Evolutionary conservation across 2,797 vertebrate genomes (phyloP).

Genomic region (Tachyglossus aculeatus): DNA sequence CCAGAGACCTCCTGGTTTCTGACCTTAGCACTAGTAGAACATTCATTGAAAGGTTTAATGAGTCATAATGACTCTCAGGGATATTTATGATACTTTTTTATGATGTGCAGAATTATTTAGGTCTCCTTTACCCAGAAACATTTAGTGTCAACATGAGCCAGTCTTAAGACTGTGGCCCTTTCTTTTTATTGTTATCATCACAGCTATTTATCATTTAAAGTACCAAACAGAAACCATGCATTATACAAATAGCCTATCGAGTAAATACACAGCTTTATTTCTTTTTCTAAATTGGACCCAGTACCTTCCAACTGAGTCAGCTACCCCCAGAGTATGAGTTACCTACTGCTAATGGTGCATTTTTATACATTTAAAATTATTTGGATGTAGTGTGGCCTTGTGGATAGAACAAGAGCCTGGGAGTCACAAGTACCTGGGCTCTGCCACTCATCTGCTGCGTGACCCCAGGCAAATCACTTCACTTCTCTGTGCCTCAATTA

Average conservation of each 20-base stretch:
- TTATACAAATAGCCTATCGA: background rate
- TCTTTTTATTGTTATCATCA: background rate
- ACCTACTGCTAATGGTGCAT: too few species aligned
- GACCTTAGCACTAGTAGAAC: background rate
- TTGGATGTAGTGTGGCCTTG: too few species aligned
- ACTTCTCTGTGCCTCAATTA: too few species aligned
- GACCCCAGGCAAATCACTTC: too few species aligned
- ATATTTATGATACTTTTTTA: slow-evolving; percentile 10
- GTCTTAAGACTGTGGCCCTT: background rate
- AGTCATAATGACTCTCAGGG: background rate
- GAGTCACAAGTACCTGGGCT: too few species aligned
- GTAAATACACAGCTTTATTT: background rate
- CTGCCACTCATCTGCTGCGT: too few species aligned
- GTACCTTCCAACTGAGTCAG: background rate
- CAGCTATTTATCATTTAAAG: slow-evolving; percentile 15
- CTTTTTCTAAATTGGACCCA: background rate
- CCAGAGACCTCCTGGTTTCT: too few species aligned
- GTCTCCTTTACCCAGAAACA: background rate
- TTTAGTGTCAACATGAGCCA: slow-evolving; percentile 1
- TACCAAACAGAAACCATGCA: background rate
- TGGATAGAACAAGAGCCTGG: too few species aligned
- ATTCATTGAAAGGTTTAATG: background rate
- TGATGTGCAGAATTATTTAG: background rate
- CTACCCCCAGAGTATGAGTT: too few species aligned
- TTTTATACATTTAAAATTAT: too few species aligned